Evolutionary conservation across 2,888 invertebrate genomes (phyloP).

Genomic region (Heliothis peltigera): DNA sequence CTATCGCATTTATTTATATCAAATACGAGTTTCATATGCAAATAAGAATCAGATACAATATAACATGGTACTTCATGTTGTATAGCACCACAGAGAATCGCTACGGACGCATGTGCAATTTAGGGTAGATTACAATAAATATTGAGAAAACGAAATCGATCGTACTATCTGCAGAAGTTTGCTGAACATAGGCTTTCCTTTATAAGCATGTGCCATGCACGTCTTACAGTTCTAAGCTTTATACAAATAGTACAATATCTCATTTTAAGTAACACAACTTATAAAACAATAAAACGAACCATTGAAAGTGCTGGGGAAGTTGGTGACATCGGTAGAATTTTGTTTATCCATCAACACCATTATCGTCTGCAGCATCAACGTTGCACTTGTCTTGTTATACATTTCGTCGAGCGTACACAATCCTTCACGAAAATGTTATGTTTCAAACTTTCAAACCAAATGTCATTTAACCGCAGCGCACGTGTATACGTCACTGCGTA

Average conservation of each 20-base stretch:
- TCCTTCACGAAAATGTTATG: conserved; percentile 46
- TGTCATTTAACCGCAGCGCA: conserved; percentile 47
- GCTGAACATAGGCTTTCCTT: background rate
- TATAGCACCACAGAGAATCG: too few relatives aligned
- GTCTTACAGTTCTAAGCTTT: too few relatives aligned
- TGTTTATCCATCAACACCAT: conserved; percentile 88
- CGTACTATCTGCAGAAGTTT: background rate
- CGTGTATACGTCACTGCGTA: conserved; percentile 58
- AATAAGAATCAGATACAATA: too few relatives aligned
- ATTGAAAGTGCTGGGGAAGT: conserved; percentile 76
- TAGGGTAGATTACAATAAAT: too few relatives aligned
- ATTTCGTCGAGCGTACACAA: conserved; percentile 67
- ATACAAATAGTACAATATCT: too few relatives aligned
- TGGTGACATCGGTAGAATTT: conserved; percentile 82
- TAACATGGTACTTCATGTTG: too few relatives aligned
- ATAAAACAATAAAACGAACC: conserved; percentile 74
- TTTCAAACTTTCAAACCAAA: conserved; percentile 6
- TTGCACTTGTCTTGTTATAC: conserved; percentile 86
- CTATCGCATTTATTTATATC: conserved; percentile 16
- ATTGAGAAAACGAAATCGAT: too few relatives aligned
- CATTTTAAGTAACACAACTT: background rate
- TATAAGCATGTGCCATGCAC: background rate
- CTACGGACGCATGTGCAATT: too few relatives aligned
- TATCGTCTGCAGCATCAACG: conserved; percentile 87
- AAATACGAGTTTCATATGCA: conserved; percentile 9